These are phyloP conservation scores for Eclectus roratus DNA, from an alignment of 2,113 vertebrate genomes.

Conservation along the genomic window DNA sequence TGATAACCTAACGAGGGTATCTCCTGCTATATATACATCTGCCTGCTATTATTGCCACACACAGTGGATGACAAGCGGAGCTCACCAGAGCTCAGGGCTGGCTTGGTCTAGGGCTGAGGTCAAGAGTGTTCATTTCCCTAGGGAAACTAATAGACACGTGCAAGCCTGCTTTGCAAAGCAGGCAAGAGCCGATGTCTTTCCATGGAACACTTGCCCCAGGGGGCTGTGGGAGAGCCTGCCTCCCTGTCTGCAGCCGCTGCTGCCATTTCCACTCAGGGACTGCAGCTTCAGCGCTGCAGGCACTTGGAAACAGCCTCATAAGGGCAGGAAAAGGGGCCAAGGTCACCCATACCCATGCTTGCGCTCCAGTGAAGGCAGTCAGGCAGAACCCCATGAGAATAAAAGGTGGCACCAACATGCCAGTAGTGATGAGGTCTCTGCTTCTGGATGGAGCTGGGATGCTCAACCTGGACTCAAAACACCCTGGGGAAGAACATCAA, in stretches of 20 bases:
- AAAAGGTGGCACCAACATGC: background rate
- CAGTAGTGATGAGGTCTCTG: background rate
- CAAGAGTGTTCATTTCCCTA: rapidly evolving
- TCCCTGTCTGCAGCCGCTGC: background rate
- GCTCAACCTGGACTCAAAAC: background rate
- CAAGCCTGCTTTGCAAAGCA: background rate
- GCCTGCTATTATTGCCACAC: background rate
- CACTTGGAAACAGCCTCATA: background rate
- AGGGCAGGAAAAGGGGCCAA: background rate
- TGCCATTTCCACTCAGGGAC: background rate
- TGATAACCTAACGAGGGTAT: rapidly evolving
- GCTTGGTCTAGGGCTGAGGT: background rate
- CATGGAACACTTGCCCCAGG: background rate
- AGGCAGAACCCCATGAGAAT: background rate
- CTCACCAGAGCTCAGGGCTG: rapidly evolving
- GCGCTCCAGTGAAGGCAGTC: background rate
- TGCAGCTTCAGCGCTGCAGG: background rate
- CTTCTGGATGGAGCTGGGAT: background rate
- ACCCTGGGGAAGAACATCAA: background rate
- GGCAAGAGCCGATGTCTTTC: background rate
- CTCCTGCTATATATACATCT: background rate
- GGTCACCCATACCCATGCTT: background rate
- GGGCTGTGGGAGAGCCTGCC: background rate
- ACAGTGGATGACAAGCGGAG: rapidly evolving
- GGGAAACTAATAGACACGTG: background rate